A percentile compares a stretch with the other conserved stretches of the same genome.
Conservation (phyloP, 2,888 invertebrate species). For the Hybos culiciformis region DNA sequence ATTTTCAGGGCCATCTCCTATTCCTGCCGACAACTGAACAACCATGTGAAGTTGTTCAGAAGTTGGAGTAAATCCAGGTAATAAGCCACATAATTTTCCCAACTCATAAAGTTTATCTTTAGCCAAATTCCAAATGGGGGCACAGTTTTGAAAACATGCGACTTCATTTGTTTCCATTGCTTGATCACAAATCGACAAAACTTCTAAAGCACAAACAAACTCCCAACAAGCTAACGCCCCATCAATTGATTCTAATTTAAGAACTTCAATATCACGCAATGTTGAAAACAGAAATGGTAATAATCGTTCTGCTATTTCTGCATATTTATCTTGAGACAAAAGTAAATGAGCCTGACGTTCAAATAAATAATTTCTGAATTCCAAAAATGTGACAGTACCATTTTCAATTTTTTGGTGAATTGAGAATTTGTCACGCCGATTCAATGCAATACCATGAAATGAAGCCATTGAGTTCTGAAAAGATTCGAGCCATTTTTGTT, state of each 20-base stretch:
- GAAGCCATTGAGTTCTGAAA: constrained; percentile 67
- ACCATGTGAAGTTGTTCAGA: constrained; percentile 84
- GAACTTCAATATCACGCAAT: constrained; percentile 64
- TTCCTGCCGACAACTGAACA: constrained; percentile 79
- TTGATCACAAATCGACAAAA: constrained; percentile 65
- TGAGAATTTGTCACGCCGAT: constrained; percentile 45
- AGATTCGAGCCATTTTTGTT: constrained; percentile 69
- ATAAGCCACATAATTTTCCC: constrained; percentile 78
- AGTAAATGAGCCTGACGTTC: constrained; percentile 84
- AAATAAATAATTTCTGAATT: constrained; percentile 87
- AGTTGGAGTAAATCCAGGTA: constrained; percentile 66
- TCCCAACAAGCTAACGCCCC: constrained; percentile 89
- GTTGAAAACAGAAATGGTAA: constrained; percentile 84
- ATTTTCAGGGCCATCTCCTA: constrained; percentile 57
- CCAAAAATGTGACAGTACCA: constrained; percentile 55
- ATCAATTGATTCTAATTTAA: constrained; percentile 63
- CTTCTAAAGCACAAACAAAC: constrained; percentile 80
- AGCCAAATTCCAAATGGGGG: constrained; percentile 74
- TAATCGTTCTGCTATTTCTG: constrained; percentile 66
- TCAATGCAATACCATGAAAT: constrained; percentile 66
- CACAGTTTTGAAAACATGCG: constrained; percentile 71
- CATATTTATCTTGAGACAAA: constrained; percentile 36
- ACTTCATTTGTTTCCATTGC: constrained; percentile 50
- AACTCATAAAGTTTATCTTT: constrained; percentile 64
- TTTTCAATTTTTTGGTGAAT: constrained; percentile 27